phyloP scores from a whole-genome alignment of 2,113 vertebrate genomes.

The Alectura lathami region DNA sequence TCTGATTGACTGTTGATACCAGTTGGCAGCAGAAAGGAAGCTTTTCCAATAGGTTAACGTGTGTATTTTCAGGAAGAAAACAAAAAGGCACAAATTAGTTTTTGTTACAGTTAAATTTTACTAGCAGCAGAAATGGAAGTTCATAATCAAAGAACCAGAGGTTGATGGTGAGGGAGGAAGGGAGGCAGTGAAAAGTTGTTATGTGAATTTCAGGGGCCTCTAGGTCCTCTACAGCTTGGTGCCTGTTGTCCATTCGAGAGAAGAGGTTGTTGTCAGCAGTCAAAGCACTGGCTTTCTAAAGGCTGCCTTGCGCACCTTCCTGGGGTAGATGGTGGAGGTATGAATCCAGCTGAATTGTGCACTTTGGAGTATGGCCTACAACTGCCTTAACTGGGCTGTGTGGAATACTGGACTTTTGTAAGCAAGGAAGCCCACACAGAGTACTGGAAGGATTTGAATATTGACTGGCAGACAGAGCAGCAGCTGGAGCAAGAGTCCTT shows the following conservation, averaged over 20 bases:
- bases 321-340: neutral
- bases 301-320: neutral
- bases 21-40: conserved; percentile 56
- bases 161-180: neutral
- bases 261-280: neutral
- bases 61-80: conserved; percentile 61
- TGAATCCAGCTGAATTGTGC: neutral
- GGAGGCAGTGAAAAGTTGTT: neutral
- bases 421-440: neutral
- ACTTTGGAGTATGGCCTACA: neutral
- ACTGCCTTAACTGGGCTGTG: neutral
- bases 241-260: neutral
- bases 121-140: conserved; percentile 25
- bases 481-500: neutral
- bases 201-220: neutral
- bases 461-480: neutral
- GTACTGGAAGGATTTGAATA: neutral
- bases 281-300: neutral
- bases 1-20: conserved; percentile 73
- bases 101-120: conserved; percentile 36
- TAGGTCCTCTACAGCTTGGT: neutral
- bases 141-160: neutral
- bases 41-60: conserved; percentile 40
- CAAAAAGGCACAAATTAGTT: conserved; percentile 4
- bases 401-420: neutral